Evolutionary conservation across 2,888 invertebrate species (phyloP), one percentile per base, ranked within the genome.

Genomic region (Bugula neritina): DNA sequence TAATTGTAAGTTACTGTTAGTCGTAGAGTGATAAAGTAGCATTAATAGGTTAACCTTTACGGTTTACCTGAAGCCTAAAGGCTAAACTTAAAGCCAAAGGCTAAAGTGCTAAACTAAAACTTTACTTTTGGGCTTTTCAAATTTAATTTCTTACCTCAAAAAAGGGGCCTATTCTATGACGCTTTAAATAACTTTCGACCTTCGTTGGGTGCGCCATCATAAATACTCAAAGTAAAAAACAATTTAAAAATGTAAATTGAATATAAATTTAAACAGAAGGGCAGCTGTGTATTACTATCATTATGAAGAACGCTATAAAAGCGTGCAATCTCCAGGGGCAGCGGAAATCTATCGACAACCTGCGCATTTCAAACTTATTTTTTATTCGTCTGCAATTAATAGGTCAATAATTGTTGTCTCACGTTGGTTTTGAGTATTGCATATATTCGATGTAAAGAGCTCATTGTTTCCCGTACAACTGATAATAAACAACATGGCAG

Each of bases 271-370:
- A n/a, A n/a, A n/a, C n/a, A n/a, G n/a, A n/a, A n/a, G n/a, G n/a
- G n/a, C n/a, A n/a, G n/a, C n/a, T n/a, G n/a, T n/a, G n/a, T n/a
- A n/a, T n/a, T n/a, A n/a, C n/a, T n/a, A n/a, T n/a, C n/a, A n/a
- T n/a, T n/a, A n/a, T n/a, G n/a, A n/a, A n/a, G n/a, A n/a, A n/a
- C n/a, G n/a, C n/a, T n/a, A n/a, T n/a, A n/a, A n/a, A n/a, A 31
- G 63, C 63, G 63, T 63, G 63, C 34, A 25, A 34, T 63, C 63
- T 63, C 63, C 63, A 2, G 31, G 21, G 27, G n/a, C 63, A 63
- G 63, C 63, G 63, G 63, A 63, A 63, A 34, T 31, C 27, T 2
- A 13, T 52, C 17, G 52, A 52, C 10, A 10, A 17, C 52, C 10
- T 52, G 52, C 52, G 10, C 52, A 52, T 10, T 52, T 52, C 10